Evolutionary conservation across 2,113 vertebrate species (phyloP), one percentile per base, ranked within the genome.

Genomic region (Sula dactylatra): DNA sequence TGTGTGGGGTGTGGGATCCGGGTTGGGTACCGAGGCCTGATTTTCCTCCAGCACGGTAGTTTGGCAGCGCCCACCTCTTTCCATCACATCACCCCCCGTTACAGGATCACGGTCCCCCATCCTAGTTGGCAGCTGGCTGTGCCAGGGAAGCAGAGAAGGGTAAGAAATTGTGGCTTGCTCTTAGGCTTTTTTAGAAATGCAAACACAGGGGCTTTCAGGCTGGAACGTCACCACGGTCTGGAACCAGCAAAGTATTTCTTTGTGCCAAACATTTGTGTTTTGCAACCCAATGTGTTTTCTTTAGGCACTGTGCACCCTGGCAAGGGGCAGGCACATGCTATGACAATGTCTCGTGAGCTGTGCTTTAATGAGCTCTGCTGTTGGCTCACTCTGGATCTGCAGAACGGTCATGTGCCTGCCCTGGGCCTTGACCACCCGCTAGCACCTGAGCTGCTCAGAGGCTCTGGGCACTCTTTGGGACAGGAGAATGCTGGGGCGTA

Each of bases 61-160:
- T 34, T 5, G 2, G 40, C 16, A 27, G 50, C 8, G 0, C 40
- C 20, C 2, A 0, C 54, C 38, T 18, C 40, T 47, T 32, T 17
- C 73, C 50, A 7, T n/a, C 45, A 2, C 65, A 10, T 58, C 56
- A 2, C 21, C 25, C 25, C 24, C 22, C 34, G 14, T 18, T 9
- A 20, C 0, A 6, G 90, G 40, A 59, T 32, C 9, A 2, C 1
- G 3, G 32, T 27, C 40, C 70, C 67, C 50, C 67, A 5, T 13
- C 52, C 59, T 4, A 26, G 38, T 29, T 73, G 77, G 77, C 62
- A 61, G 62, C 79, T 29, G 55, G 22, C 50, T 11, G 72, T 82
- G 66, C 85, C 66, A 56, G 62, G 81, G 64, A 24, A 73, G 78
- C 82, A 44, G 85, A 49, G 85, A 6, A 78, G 86, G 69, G 4